Evolutionary conservation across 2,888 invertebrate species (phyloP).

Genomic region (Euzetes globulus): DNA sequence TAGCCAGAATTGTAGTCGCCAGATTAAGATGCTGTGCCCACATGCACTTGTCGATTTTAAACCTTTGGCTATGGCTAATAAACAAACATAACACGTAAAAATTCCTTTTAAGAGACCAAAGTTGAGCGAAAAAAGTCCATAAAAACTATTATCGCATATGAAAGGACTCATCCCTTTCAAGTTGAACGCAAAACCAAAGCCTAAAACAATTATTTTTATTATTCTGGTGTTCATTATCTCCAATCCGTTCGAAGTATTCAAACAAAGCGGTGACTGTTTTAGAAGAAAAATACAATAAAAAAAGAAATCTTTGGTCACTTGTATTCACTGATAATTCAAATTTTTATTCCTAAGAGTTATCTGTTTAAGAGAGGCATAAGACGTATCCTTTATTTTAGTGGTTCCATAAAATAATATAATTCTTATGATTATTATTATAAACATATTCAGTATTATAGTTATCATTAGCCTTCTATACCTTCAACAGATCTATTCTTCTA

Average conservation of each 20-base stretch:
- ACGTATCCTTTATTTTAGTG: slow-evolving; percentile 25
- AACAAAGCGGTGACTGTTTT: not conserved
- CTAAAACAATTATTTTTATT: not conserved
- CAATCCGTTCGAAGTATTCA: not conserved
- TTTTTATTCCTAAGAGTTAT: not conserved
- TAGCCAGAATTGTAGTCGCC: too few species aligned
- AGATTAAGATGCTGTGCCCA: too few species aligned
- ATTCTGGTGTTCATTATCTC: not conserved
- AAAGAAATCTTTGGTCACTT: slow-evolving; percentile 7
- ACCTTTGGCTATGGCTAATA: too few species aligned
- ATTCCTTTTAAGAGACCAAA: not conserved
- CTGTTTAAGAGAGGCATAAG: not conserved
- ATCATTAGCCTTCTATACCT: not conserved
- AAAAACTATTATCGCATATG: not conserved
- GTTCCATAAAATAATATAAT: slow-evolving; percentile 25
- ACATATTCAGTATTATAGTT: slow-evolving; percentile 2
- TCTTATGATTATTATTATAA: slow-evolving; percentile 19
- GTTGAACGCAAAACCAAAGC: not conserved
- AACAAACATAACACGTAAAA: too few species aligned
- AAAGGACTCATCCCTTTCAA: not conserved
- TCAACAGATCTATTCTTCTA: not conserved
- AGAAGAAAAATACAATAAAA: not conserved
- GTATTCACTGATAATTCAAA: not conserved
- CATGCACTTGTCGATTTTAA: too few species aligned
- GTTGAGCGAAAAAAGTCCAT: not conserved